These are phyloP conservation scores for Mastomys coucha DNA, from an alignment of 2,113 vertebrate genomes.

Conservation along the genomic window DNA sequence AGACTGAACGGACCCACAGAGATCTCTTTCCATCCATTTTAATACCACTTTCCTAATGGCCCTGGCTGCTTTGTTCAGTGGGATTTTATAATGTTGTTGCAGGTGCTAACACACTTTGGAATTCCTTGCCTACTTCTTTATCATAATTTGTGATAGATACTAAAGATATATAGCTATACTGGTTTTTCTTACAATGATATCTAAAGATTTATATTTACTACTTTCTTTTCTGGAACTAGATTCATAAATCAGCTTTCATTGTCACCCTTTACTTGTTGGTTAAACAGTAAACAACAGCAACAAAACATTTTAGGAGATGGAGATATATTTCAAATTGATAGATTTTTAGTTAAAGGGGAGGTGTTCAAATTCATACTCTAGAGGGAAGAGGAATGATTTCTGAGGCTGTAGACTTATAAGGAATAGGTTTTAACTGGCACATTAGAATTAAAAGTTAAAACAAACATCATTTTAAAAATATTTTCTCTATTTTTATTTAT, in stretches of 20 bases:
- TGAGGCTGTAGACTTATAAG: neutral
- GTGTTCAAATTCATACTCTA: neutral
- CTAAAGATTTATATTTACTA: neutral
- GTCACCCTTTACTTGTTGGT: neutral
- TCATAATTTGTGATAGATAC: neutral
- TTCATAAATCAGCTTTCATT: neutral
- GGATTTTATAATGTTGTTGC: conserved; percentile 15
- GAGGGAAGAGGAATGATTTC: neutral
- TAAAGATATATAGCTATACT: neutral
- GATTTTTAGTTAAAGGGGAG: neutral
- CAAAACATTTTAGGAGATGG: neutral
- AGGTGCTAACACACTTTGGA: neutral
- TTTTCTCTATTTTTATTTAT: neutral
- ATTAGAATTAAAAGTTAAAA: conserved; percentile 16
- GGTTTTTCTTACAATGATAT: neutral
- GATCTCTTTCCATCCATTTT: conserved; percentile 52
- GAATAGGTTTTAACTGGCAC: neutral
- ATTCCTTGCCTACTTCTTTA: conserved; percentile 10
- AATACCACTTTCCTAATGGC: conserved; percentile 7
- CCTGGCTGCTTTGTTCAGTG: neutral
- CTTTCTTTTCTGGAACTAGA: conserved; percentile 18
- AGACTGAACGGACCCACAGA: conserved; percentile 44
- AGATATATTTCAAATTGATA: conserved; percentile 1
- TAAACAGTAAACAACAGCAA: neutral
- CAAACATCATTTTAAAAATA: neutral